These are phyloP conservation scores for Agrypnus murinus DNA, from an alignment of 2,888 invertebrate genomes.

Conservation along the genomic window DNA sequence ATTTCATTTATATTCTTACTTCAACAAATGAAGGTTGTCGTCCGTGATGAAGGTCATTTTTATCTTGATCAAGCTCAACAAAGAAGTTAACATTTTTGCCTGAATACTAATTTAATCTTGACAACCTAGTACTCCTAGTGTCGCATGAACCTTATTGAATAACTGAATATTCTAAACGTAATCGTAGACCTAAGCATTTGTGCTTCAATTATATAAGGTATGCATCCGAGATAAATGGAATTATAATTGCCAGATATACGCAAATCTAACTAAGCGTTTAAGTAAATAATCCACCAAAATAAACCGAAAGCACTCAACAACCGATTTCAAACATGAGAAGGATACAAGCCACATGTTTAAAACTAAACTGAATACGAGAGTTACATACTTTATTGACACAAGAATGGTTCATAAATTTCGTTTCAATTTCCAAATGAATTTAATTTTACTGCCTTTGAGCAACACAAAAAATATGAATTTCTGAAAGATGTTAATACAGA, in stretches of 20 bases:
- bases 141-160: background rate
- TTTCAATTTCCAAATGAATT: too few species aligned
- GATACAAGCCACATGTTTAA: background rate
- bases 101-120: conserved; percentile 1
- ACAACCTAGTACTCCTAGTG: background rate
- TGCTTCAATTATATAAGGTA: conserved; percentile 8
- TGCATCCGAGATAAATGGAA: conserved; percentile 7
- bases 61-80: conserved; percentile 38
- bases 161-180: background rate
- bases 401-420: too few species aligned
- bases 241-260: conserved; percentile 15
- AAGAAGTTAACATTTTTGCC: conserved; percentile 27
- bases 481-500: too few species aligned
- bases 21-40: conserved; percentile 43
- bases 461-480: too few species aligned
- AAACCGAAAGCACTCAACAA: conserved; percentile 13
- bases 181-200: background rate
- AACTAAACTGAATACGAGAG: background rate
- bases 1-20: conserved; percentile 47
- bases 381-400: too few species aligned
- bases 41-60: conserved; percentile 41
- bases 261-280: conserved; percentile 15
- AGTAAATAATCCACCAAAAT: conserved; percentile 16
- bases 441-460: too few species aligned
- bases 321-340: conserved; percentile 5